Base-by-base conservation (phyloP, 2,113 vertebrate genomes). In the Ochotona curzoniae region DNA sequence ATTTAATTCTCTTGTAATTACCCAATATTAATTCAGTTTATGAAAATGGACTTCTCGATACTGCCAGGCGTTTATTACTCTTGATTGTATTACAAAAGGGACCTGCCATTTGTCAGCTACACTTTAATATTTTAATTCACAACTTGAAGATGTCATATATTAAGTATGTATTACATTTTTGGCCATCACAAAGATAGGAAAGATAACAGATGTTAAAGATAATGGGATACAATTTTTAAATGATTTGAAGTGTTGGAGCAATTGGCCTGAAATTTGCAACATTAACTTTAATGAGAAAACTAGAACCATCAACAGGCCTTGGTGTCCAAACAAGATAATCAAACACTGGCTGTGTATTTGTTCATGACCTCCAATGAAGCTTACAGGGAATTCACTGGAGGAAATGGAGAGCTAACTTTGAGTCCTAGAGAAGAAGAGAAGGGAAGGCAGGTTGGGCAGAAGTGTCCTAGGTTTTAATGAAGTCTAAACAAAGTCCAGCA, bases 51-150 rank as follows among this genome's bases (percentile, higher is more conserved):
- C 8, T 32, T 67, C 28, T 75, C 64, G 76, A 25, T 35, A 79
- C 20, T 78, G 15, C 66, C 38, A 35, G 26, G 15, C 26, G 23
- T 90, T 51, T 75, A 32, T 7, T 78, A 51, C 35, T 51, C 32
- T 90, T 88, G 15, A 89, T 30, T 76, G 8, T 7, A 32, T 80
- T 25, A 84, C 51, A 38, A 47, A 79, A 75, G 67, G 47, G 12
- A 7, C 49, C 30, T 91, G 25, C 81, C 54, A 83, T 89, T 91
- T 89, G 54, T 1, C 64, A 78, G 10, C 32, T 91, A 26, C 4
- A 60, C 11, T 91, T 79, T 49, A 90, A 66, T 89, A n/a, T 14
- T 83, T 91, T 83, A 91, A 81, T 51, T 69, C 83, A 63, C 20
- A 88, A 60, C 26, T 74, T 91, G 44, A 91, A 60, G 70, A 61